Evolutionary conservation across 2,888 invertebrate species (phyloP).

Genomic region (Xestoiulus laeticollis): DNA sequence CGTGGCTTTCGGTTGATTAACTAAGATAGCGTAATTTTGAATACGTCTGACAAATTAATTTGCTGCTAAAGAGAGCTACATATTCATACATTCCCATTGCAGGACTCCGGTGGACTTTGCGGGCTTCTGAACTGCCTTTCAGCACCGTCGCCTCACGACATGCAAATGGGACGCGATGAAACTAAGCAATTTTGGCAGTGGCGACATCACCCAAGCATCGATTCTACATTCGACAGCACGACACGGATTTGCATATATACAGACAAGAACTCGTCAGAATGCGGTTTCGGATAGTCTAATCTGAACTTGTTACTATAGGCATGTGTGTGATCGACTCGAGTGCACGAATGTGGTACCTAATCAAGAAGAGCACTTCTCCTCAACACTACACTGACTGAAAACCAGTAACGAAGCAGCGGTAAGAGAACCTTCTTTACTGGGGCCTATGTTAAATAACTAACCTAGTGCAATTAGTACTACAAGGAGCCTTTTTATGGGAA

Average conservation of each 20-base stretch:
- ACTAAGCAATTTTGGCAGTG: not conserved
- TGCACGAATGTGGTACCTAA: not conserved
- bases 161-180: too few relatives aligned
- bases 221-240: not conserved
- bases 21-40: not conserved
- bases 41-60: not conserved
- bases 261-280: not conserved
- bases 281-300: not conserved
- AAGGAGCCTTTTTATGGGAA: too few relatives aligned
- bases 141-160: too few relatives aligned
- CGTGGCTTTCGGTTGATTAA: too few relatives aligned
- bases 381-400: not conserved
- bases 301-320: not conserved
- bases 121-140: too few relatives aligned
- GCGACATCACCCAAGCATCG: not conserved
- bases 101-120: not conserved
- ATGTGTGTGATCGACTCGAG: not conserved
- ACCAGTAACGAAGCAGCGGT: not conserved
- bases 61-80: not conserved
- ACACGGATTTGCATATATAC: constrained; percentile 26
- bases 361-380: not conserved
- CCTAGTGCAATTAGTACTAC: too few relatives aligned
- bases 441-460: too few relatives aligned
- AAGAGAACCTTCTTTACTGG: not conserved
- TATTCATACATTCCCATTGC: not conserved